Evolutionary conservation across 2,888 invertebrate species (phyloP).

Genomic region (Chromoteleia sp.): DNA sequence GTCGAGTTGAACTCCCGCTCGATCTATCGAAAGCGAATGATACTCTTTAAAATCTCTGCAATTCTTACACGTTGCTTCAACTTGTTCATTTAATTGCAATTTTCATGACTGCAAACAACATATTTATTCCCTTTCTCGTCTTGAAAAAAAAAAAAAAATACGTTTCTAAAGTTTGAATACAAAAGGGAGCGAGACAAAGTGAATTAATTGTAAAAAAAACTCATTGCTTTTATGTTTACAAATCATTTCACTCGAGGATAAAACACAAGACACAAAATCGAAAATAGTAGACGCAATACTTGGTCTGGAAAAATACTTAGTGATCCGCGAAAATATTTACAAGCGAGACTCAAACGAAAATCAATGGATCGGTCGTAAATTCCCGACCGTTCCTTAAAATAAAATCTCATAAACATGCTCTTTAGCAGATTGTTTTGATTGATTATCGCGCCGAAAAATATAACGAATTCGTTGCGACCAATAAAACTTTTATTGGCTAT

Average conservation of each 20-base stretch:
- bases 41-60: not conserved
- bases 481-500: constrained; percentile 27
- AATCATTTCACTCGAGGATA: not conserved
- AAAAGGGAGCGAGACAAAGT: not conserved
- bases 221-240: not conserved
- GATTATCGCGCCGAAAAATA: constrained; percentile 29
- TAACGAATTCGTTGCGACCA: constrained; percentile 1
- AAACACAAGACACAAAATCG: not conserved
- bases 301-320: constrained; percentile 5
- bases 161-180: too few species aligned
- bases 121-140: too few species aligned
- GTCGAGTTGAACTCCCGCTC: constrained; percentile 2
- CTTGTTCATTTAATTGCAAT: not conserved
- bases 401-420: constrained; percentile 27
- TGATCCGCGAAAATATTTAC: constrained; percentile 23
- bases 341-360: constrained; percentile 9
- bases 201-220: not conserved
- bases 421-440: constrained; percentile 33
- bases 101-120: too few species aligned
- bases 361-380: constrained; percentile 12
- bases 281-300: not conserved
- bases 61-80: too few species aligned
- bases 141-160: too few species aligned
- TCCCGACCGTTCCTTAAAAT: not conserved
- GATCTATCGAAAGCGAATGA: not conserved